These are phyloP conservation scores for Elephas maximus DNA, from an alignment of 2,113 vertebrate genomes.

Conservation along the genomic window DNA sequence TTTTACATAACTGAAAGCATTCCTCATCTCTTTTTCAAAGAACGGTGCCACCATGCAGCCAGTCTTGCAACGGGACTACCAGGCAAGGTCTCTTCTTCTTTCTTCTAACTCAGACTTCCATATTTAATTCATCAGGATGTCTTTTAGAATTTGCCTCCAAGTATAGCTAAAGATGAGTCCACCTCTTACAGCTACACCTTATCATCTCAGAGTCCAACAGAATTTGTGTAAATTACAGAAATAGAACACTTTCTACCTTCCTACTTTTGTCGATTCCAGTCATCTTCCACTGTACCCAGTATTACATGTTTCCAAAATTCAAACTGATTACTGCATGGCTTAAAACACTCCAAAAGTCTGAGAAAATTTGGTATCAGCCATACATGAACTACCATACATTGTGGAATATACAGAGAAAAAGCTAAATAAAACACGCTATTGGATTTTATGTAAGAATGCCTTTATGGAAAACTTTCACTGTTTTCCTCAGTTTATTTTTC, in stretches of 20 bases:
- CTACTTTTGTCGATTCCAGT: background rate
- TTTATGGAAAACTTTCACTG: background rate
- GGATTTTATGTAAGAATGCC: background rate
- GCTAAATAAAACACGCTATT: slow-evolving; percentile 10
- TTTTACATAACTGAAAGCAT: background rate
- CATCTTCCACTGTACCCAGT: background rate
- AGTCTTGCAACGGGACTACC: background rate
- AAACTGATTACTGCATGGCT: background rate
- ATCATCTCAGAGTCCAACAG: background rate
- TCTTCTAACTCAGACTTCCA: background rate
- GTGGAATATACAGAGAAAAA: slow-evolving; percentile 11
- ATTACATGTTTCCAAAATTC: background rate
- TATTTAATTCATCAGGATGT: background rate
- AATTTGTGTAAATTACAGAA: background rate
- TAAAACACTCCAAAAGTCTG: slow-evolving; percentile 14
- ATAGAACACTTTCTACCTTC: background rate
- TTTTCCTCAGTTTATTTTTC: background rate
- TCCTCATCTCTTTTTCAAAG: background rate
- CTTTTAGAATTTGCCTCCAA: background rate
- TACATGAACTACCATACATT: background rate
- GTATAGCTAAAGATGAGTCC: background rate
- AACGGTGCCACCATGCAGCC: background rate
- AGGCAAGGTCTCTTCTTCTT: background rate
- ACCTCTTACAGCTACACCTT: background rate
- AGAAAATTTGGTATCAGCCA: background rate